A percentile compares a stretch with the other conserved stretches of the same genome.
Conservation (phyloP, 2,113 vertebrate genomes). For the Sorex fumeus region DNA sequence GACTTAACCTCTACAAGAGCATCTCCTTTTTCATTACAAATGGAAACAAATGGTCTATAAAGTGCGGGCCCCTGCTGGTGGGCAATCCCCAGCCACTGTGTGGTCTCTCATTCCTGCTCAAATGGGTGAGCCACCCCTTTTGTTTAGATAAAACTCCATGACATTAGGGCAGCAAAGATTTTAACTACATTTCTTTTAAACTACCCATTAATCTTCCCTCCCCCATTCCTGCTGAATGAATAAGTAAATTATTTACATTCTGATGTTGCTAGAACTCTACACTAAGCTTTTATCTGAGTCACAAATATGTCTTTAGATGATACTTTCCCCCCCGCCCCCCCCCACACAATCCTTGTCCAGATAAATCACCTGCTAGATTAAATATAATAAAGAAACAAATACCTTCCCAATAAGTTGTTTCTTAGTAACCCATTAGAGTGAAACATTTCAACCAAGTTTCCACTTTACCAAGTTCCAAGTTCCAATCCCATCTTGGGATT, state of each 20-base stretch:
- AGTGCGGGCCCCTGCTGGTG: slow-evolving; percentile 57
- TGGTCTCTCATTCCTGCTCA: slow-evolving; percentile 82
- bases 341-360: not conserved
- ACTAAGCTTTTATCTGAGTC: slow-evolving; percentile 87
- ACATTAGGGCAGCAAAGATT: slow-evolving; percentile 79
- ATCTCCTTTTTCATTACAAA: slow-evolving; percentile 82
- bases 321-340: not conserved
- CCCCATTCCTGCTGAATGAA: slow-evolving; percentile 55
- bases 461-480: not conserved
- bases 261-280: slow-evolving; percentile 84
- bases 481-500: not conserved
- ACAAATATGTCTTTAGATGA: slow-evolving; percentile 79
- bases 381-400: not conserved
- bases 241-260: slow-evolving; percentile 91
- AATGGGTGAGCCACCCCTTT: slow-evolving; percentile 77
- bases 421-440: not conserved
- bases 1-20: slow-evolving; percentile 77
- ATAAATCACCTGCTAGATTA: slow-evolving; percentile 42
- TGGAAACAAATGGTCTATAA: slow-evolving; percentile 83
- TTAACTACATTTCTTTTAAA: slow-evolving; percentile 77
- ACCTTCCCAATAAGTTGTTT: not conserved
- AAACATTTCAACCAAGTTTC: not conserved
- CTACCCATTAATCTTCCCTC: slow-evolving; percentile 88
- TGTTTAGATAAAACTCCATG: slow-evolving; percentile 87
- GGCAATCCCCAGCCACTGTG: slow-evolving; percentile 81